These are phyloP conservation scores for Macrophya annulata DNA, from an alignment of 2,888 invertebrate species.

Conservation along the genomic window DNA sequence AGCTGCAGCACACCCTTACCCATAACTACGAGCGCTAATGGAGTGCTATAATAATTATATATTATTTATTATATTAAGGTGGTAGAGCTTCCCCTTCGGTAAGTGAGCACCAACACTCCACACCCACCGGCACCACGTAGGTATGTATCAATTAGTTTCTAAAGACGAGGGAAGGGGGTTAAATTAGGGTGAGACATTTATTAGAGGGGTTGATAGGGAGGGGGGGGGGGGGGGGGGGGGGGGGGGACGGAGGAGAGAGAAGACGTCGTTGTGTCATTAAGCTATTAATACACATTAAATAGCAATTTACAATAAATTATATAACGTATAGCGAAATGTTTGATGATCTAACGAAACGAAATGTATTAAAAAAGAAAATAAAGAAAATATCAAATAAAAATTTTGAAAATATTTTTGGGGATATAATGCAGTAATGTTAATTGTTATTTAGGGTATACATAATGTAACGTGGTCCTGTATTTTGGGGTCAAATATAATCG, in stretches of 20 bases:
- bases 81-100: conserved; percentile 51
- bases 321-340: not conserved
- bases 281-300: conserved; percentile 17
- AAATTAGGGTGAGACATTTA: conserved; percentile 51
- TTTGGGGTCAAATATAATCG: not conserved
- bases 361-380: not conserved
- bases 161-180: conserved; percentile 56
- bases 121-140: conserved; percentile 5
- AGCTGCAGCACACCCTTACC: conserved; percentile 16
- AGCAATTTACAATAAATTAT: not conserved
- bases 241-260: not conserved
- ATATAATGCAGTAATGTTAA: not conserved
- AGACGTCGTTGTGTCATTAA: conserved; percentile 8
- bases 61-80: conserved; percentile 64
- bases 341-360: not conserved
- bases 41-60: conserved; percentile 65
- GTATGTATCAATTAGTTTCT: conserved; percentile 45
- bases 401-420: not conserved
- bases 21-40: conserved; percentile 57
- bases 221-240: not conserved
- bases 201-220: not conserved
- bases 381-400: not conserved
- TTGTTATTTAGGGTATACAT: not conserved
- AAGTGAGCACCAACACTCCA: conserved; percentile 35
- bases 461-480: not conserved